Evolutionary conservation across 2,888 invertebrate species (phyloP).

Genomic region (Drosophila glabriapex): DNA sequence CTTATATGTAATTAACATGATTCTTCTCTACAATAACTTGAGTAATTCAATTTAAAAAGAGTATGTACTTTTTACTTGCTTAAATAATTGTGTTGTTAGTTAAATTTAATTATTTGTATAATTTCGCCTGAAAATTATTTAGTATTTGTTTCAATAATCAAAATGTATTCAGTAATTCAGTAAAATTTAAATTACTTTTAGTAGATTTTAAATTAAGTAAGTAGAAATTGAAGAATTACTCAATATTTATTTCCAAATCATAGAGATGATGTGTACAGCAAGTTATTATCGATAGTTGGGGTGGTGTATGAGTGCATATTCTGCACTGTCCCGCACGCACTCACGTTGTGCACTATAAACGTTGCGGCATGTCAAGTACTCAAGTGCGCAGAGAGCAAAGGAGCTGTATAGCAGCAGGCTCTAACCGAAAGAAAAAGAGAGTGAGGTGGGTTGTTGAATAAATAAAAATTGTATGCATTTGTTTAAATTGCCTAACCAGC

Average conservation of each 20-base stretch:
- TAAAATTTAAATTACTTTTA: neutral
- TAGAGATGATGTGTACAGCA: neutral
- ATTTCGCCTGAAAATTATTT: neutral
- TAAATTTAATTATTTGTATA: neutral
- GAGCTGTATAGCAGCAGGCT: neutral
- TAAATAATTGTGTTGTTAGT: neutral
- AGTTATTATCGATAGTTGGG: neutral
- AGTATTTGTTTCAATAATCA: neutral
- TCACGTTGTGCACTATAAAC: conserved; percentile 76
- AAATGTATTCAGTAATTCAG: neutral
- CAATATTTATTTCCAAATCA: neutral
- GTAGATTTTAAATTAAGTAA: neutral
- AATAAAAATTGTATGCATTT: conserved; percentile 5
- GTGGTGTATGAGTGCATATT: conserved; percentile 14
- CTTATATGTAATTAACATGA: neutral
- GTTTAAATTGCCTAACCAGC: neutral
- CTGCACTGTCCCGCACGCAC: conserved; percentile 29
- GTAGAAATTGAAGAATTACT: neutral
- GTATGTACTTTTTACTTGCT: neutral
- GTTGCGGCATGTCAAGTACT: conserved; percentile 65
- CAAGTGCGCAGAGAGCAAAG: conserved; percentile 22
- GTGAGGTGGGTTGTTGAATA: neutral
- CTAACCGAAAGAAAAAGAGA: neutral
- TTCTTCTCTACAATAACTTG: neutral
- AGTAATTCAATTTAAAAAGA: neutral